Conservation (phyloP, 2,113 vertebrate species). For the Gnathonemus echidnorhynchus region DNA sequence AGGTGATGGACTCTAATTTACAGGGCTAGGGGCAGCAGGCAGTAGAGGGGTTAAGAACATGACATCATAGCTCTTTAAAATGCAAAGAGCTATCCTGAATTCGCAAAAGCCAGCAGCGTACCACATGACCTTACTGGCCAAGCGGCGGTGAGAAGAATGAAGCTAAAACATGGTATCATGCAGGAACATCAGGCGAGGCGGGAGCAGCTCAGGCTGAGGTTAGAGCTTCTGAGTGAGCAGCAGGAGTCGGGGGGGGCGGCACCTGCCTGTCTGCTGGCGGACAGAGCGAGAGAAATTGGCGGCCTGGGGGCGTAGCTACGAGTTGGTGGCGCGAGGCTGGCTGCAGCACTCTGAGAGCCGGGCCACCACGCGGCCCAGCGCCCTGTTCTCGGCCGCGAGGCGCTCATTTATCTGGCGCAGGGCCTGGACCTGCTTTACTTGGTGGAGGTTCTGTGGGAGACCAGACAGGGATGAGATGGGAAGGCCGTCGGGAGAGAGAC, state of each 20-base stretch:
- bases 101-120: background rate
- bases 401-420: slow-evolving; percentile 91
- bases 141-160: background rate
- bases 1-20: background rate
- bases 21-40: background rate
- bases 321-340: slow-evolving; percentile 56
- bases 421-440: slow-evolving; percentile 94
- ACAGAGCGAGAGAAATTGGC: slow-evolving; percentile 54
- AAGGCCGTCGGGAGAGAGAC: slow-evolving; percentile 7
- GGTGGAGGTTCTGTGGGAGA: slow-evolving; percentile 84
- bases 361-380: slow-evolving; percentile 88
- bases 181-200: background rate
- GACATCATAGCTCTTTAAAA: background rate
- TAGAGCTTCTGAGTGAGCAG: background rate
- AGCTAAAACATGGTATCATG: background rate
- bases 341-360: slow-evolving; percentile 86
- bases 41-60: background rate
- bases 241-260: slow-evolving; percentile 51
- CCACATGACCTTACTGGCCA: background rate
- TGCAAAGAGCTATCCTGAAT: background rate
- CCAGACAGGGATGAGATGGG: slow-evolving; percentile 48
- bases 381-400: slow-evolving; percentile 95
- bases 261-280: slow-evolving; percentile 82
- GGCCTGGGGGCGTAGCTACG: background rate
- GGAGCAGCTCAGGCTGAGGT: background rate